Conservation (phyloP, 2,888 invertebrate species). For the Tanytarsus gracilentus region DNA sequence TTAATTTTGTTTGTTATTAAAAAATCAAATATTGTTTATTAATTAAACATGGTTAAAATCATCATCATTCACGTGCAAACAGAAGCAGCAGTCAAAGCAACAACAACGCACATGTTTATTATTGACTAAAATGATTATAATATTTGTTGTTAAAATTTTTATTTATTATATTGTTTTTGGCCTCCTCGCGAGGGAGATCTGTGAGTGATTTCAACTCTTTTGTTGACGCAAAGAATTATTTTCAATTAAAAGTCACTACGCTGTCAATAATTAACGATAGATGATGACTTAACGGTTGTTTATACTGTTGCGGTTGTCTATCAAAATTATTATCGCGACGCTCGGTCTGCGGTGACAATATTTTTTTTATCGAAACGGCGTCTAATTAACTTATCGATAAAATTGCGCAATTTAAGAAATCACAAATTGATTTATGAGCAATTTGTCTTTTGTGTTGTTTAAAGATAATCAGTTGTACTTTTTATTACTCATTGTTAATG, state of each 20-base stretch:
- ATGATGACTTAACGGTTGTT: not conserved
- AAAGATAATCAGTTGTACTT: not conserved
- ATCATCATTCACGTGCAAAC: slow-evolving; percentile 2
- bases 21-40: slow-evolving; percentile 28
- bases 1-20: slow-evolving; percentile 18
- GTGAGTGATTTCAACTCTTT: not conserved
- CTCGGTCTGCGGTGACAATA: not conserved
- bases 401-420: not conserved
- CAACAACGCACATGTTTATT: slow-evolving; percentile 19
- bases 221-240: slow-evolving; percentile 22
- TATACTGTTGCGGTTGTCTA: not conserved
- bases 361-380: not conserved
- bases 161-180: slow-evolving; percentile 26
- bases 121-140: slow-evolving; percentile 28
- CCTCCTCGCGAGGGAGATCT: slow-evolving; percentile 10
- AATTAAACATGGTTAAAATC: slow-evolving; percentile 26
- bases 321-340: not conserved
- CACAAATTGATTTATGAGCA: not conserved
- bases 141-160: slow-evolving; percentile 23
- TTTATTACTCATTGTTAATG: not conserved
- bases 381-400: not conserved
- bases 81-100: not conserved
- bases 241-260: slow-evolving; percentile 24
- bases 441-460: not conserved
- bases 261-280: slow-evolving; percentile 11